Evolutionary conservation across 1,140 invertebrate species (phyloP).

Genomic region (Drosophila sproati): DNA sequence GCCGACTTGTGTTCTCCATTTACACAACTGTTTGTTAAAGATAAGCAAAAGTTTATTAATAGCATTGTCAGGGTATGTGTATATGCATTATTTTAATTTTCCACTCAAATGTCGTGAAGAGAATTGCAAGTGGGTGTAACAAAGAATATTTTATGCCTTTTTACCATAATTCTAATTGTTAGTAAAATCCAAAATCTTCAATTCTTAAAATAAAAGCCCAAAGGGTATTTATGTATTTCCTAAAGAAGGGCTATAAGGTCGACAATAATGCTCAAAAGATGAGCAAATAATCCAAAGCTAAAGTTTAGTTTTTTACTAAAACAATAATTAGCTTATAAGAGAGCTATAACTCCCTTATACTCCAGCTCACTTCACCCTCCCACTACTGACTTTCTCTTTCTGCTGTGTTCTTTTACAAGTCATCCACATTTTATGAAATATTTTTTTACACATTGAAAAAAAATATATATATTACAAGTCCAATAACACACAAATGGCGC

Average conservation of each 20-base stretch:
- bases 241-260: too few species aligned
- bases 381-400: too few species aligned
- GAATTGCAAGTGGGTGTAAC: background rate
- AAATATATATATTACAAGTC: conserved; percentile 21
- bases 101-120: background rate
- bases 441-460: background rate
- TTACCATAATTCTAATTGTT: background rate
- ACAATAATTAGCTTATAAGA: too few species aligned
- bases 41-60: conserved; percentile 30
- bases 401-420: too few species aligned
- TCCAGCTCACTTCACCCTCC: too few species aligned
- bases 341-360: too few species aligned
- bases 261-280: too few species aligned
- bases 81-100: background rate
- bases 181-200: background rate
- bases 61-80: conserved; percentile 4
- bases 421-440: too few species aligned
- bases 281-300: too few species aligned
- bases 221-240: too few species aligned
- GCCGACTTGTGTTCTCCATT: background rate
- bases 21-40: conserved; percentile 10
- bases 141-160: background rate
- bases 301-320: too few species aligned
- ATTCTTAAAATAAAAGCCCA: background rate
- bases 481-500: conserved; percentile 12